Percentiles rank a stretch among this genome's conserved stretches.
Evolutionary conservation across 2,113 vertebrate species (phyloP).

Genomic region (Malurus cyaneus): DNA sequence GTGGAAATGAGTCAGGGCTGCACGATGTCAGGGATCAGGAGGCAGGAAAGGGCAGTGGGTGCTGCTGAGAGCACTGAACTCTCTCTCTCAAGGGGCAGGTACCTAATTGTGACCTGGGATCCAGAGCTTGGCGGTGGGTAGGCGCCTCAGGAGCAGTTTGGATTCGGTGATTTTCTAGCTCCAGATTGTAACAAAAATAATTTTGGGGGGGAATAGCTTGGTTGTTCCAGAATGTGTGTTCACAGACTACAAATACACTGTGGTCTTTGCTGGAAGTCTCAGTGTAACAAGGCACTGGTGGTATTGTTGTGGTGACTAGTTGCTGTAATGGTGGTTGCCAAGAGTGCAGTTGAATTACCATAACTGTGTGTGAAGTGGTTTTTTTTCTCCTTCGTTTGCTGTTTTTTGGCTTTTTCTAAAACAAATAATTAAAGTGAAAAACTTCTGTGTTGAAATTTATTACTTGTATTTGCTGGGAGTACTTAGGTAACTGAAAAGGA

Average conservation of each 20-base stretch:
- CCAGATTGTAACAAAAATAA: background rate
- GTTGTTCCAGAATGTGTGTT: background rate
- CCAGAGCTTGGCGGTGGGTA: background rate
- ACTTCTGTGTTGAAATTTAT: background rate
- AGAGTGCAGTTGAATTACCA: background rate
- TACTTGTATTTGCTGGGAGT: background rate
- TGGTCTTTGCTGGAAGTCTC: background rate
- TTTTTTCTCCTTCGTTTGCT: background rate
- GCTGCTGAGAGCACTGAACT: background rate
- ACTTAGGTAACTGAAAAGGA: background rate
- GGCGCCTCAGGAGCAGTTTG: background rate
- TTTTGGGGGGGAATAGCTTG: rapidly evolving
- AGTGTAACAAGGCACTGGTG: background rate
- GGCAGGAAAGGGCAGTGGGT: background rate
- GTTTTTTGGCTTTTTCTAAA: background rate
- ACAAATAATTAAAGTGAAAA: background rate
- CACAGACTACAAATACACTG: background rate
- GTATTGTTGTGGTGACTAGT: background rate
- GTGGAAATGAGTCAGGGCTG: background rate
- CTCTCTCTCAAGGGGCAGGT: rapidly evolving
- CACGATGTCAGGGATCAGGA: rapidly evolving
- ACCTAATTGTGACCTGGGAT: background rate
- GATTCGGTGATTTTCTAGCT: background rate
- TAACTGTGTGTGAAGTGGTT: background rate
- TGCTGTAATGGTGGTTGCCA: background rate